These are phyloP conservation scores for Myiagra hebetior DNA, from an alignment of 2,113 vertebrate species.

Conservation along the genomic window DNA sequence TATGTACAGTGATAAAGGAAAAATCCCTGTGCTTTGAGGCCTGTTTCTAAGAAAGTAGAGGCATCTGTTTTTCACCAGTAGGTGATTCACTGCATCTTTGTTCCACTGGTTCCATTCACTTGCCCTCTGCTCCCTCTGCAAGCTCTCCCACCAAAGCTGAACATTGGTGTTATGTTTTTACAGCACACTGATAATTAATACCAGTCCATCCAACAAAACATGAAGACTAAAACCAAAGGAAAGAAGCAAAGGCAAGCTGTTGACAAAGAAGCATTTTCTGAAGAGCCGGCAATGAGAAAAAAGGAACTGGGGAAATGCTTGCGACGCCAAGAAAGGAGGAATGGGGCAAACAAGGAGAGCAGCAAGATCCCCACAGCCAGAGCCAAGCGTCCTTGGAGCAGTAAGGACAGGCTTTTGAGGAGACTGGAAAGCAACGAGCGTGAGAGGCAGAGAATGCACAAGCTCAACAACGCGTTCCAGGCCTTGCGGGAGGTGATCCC, in stretches of 20 bases:
- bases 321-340: constrained; percentile 41
- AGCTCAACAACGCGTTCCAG: constrained; percentile 98
- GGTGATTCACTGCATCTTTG: background rate
- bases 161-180: background rate
- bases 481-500: constrained; percentile 92
- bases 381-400: constrained; percentile 57
- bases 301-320: constrained; percentile 79
- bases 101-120: background rate
- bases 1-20: background rate
- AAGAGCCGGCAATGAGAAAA: constrained; percentile 72
- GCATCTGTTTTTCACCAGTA: background rate
- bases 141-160: background rate
- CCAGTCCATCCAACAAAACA: constrained; percentile 36
- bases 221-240: constrained; percentile 91
- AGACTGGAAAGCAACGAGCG: constrained; percentile 95
- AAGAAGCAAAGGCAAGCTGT: constrained; percentile 67
- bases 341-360: constrained; percentile 4
- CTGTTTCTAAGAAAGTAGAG: background rate
- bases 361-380: constrained; percentile 8
- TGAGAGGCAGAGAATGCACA: constrained; percentile 96
- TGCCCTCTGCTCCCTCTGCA: background rate
- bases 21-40: background rate
- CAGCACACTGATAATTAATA: constrained; percentile 1
- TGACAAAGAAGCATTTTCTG: constrained; percentile 66
- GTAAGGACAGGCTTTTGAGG: constrained; percentile 79